A percentile compares a stretch with the other conserved stretches of the same genome.
Conservation (phyloP, 1,140 invertebrate genomes). For the Scaptomyza graminum region DNA sequence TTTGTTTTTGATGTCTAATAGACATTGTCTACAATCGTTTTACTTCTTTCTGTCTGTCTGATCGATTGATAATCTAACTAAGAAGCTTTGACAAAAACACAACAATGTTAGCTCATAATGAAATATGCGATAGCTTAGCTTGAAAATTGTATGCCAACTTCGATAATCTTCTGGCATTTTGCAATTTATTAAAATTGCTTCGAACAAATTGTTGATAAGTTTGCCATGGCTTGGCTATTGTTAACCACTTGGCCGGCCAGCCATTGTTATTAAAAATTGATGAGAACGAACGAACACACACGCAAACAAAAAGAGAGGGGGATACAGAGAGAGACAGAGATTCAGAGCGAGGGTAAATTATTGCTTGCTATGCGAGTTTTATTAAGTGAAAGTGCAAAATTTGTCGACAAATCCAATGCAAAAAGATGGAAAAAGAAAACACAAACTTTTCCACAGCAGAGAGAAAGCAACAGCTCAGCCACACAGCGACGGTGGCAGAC, state of each 20-base stretch:
- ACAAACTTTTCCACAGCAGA: constrained; percentile 19
- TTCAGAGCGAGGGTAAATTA: constrained; percentile 45
- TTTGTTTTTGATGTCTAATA: no score
- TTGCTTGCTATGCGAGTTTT: constrained; percentile 51
- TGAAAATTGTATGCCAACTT: neutral
- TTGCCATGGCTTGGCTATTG: constrained; percentile 53
- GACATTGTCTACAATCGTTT: no score
- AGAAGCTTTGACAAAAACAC: neutral
- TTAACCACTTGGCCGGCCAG: constrained; percentile 29
- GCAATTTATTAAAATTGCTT: constrained; percentile 67
- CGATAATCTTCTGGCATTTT: constrained; percentile 8
- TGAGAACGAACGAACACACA: constrained; percentile 41
- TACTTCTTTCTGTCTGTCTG: no score
- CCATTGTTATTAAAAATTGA: constrained; percentile 73
- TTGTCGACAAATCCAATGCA: constrained; percentile 27
- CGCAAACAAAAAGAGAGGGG: constrained; percentile 14
- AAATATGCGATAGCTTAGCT: neutral
- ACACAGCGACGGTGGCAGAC: no score
- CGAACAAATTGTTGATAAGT: constrained; percentile 58
- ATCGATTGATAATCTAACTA: no score
- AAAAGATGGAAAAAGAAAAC: constrained; percentile 3
- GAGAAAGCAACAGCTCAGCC: neutral
- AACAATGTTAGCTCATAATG: neutral
- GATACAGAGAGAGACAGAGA: constrained; percentile 11
- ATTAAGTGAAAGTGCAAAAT: constrained; percentile 66